phyloP scores from a whole-genome alignment of 2,113 vertebrate genomes.

The Psammodynastes pulverulentus region DNA sequence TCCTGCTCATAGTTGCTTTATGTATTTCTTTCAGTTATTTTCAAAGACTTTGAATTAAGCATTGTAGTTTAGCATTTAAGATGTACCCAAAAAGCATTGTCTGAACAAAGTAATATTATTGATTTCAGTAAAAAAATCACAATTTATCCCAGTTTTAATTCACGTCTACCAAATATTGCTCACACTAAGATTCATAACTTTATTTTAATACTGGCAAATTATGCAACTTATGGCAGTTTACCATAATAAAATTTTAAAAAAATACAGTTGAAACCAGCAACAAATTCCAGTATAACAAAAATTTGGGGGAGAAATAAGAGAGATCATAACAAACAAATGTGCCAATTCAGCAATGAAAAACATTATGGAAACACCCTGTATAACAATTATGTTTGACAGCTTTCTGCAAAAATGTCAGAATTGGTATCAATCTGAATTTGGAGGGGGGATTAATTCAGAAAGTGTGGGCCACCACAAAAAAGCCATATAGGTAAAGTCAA shows the following conservation, averaged over 20 bases:
- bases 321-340: background rate
- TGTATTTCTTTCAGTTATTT: background rate
- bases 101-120: background rate
- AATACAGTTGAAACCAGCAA: background rate
- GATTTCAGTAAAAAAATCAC: background rate
- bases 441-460: background rate
- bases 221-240: background rate
- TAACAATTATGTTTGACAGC: background rate
- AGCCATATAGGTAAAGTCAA: background rate
- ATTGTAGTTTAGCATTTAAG: background rate
- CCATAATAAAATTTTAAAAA: background rate
- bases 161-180: background rate
- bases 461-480: background rate
- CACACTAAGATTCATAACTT: background rate
- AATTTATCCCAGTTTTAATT: background rate
- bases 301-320: background rate
- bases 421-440: background rate
- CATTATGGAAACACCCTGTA: background rate
- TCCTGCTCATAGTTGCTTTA: background rate
- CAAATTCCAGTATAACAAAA: background rate
- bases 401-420: background rate
- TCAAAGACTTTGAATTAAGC: background rate
- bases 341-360: background rate
- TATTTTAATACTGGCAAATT: background rate
- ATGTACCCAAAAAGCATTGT: background rate